A percentile compares a stretch with the other conserved stretches of the same genome.
Conservation (phyloP, 2,113 vertebrate genomes). For the Chinchilla lanigera region DNA sequence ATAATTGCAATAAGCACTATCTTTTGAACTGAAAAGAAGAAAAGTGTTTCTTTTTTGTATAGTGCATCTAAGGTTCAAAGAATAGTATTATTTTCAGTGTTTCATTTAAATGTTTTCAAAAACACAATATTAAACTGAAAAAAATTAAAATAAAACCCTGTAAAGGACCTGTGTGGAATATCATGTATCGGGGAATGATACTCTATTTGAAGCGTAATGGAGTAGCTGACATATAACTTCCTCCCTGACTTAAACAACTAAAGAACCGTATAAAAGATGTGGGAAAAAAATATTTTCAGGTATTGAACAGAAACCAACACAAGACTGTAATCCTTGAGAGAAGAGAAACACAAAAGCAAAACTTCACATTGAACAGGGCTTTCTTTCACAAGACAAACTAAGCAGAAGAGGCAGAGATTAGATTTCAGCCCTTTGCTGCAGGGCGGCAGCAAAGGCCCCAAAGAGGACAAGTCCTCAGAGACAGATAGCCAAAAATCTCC, state of each 20-base stretch:
- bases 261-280: not conserved
- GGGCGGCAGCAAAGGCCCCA: not conserved
- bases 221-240: not conserved
- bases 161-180: not conserved
- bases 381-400: not conserved
- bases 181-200: not conserved
- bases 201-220: not conserved
- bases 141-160: not conserved
- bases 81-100: constrained; percentile 91
- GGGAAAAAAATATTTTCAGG: not conserved
- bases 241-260: not conserved
- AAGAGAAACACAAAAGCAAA: not conserved
- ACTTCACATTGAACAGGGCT: not conserved
- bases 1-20: constrained; percentile 94
- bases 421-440: too few species aligned
- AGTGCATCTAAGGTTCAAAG: constrained; percentile 93
- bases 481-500: not conserved
- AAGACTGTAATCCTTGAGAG: not conserved
- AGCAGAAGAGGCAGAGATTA: not conserved
- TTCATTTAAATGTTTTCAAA: constrained; percentile 96
- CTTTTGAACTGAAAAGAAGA: constrained; percentile 92
- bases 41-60: constrained; percentile 87
- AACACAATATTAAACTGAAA: constrained; percentile 92
- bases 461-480: not conserved
- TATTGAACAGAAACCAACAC: not conserved